These are phyloP conservation scores for Dolichoris vasculosae DNA, from an alignment of 1,140 invertebrate genomes.

Conservation along the genomic window DNA sequence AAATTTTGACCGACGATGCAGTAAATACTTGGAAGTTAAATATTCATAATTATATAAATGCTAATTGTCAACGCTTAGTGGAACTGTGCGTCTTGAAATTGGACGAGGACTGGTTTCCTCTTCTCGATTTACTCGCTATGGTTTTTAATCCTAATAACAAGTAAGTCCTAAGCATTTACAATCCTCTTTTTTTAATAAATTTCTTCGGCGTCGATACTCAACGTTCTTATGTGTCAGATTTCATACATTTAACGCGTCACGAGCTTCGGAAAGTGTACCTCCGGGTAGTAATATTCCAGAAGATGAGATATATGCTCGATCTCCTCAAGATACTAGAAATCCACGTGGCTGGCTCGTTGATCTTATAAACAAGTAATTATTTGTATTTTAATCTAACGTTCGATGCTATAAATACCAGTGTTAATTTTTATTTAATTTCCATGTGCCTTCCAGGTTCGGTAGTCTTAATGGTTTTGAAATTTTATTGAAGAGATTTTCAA, in stretches of 20 bases:
- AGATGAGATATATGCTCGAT: conserved; percentile 87
- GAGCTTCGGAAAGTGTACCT: conserved; percentile 87
- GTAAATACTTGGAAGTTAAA: conserved; percentile 98
- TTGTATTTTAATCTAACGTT: conserved; percentile 38
- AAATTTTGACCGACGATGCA: conserved; percentile 98
- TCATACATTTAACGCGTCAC: conserved; percentile 92
- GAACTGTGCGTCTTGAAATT: conserved; percentile 94
- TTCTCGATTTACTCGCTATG: conserved; percentile 94
- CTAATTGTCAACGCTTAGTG: conserved; percentile 93
- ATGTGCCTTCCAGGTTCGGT: conserved; percentile 82
- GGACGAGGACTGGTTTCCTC: conserved; percentile 93
- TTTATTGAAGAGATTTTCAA: conserved; percentile 90
- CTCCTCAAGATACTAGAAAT: conserved; percentile 84
- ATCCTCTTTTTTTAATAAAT: background rate
- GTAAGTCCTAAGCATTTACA: conserved; percentile 73
- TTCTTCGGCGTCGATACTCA: background rate
- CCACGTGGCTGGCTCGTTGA: conserved; percentile 96
- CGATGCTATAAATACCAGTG: background rate
- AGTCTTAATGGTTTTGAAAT: conserved; percentile 91
- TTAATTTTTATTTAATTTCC: conserved; percentile 16
- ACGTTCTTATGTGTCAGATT: conserved; percentile 78
- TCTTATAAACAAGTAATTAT: conserved; percentile 87
- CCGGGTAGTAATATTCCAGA: conserved; percentile 78
- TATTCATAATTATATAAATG: conserved; percentile 95
- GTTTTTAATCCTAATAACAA: conserved; percentile 95